Percentiles rank a stretch among this genome's conserved stretches.
Conservation (phyloP, 1,140 invertebrate genomes). For the Neelides sp. region DNA sequence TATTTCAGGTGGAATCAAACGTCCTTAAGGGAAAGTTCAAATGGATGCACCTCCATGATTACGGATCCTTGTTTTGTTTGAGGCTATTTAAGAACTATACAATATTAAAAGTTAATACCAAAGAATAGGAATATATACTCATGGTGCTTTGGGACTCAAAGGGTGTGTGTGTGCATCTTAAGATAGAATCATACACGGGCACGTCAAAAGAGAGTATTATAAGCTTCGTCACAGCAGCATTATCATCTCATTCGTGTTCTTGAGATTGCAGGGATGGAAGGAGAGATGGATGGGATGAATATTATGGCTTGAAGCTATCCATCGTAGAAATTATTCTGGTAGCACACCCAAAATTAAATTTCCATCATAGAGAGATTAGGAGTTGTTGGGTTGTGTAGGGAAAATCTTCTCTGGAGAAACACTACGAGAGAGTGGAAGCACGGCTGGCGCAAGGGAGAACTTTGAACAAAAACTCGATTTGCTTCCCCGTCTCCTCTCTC, state of each 20-base stretch:
- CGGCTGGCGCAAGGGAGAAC: no score
- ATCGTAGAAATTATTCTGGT: conserved; percentile 24
- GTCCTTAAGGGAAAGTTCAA: not conserved
- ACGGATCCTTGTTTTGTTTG: not conserved
- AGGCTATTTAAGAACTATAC: not conserved
- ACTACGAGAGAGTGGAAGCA: no score
- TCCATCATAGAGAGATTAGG: conserved; percentile 22
- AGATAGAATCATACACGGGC: no score
- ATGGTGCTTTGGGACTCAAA: not conserved
- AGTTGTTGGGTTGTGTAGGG: no score
- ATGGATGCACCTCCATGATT: not conserved
- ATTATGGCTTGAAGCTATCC: conserved; percentile 17
- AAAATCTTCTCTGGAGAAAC: no score
- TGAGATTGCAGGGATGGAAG: conserved; percentile 4
- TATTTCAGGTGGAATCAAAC: no score
- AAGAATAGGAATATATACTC: not conserved
- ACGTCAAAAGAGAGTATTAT: no score
- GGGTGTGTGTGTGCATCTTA: no score
- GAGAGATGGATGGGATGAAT: conserved; percentile 13
- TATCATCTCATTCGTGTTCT: not conserved
- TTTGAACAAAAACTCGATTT: no score
- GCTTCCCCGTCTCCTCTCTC: no score
- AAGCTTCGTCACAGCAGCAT: no score
- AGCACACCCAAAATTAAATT: conserved; percentile 27
- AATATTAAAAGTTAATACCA: conserved; percentile 2